Base-by-base conservation (phyloP, 1,140 invertebrate species). In the Psilanteris sp. region DNA sequence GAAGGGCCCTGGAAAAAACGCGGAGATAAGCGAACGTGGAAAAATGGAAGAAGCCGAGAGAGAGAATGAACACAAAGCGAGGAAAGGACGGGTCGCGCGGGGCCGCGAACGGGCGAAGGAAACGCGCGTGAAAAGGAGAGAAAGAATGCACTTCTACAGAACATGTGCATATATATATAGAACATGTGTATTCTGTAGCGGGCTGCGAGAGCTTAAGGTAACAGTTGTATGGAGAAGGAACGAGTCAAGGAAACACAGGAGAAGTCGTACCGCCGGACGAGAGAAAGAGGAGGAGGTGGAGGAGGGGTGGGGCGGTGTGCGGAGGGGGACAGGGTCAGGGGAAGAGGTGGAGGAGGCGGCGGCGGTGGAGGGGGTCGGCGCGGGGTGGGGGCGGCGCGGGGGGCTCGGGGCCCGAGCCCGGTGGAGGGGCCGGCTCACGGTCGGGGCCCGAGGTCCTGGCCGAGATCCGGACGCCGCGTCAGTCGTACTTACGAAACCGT, bases 401-500 rank as follows among this genome's bases (percentile, higher is more conserved):
- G 43, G 32, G 43, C 24, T 59, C 14, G 57, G 48, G 68, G 73
- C 52, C 64, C 71, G 34, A 18, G 44, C 59, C 27, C 13, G 20
- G 43, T 57, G 59, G 74, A 71, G 78, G 73, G 74, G 68, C 59
- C 13, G 72, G 52, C 78, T 81, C 79, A 82, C 71, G 81, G 80
- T 80, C 81, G 83, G 81, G 82, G 82, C 82, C 85, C 74, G 66
- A 78, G 77, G 72, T 79, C 81, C 79, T 79, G 80, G 76, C 68
- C 77, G 73, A 80, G 78, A 75, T 77, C 59, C 36, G 77, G 55
- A 79, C 79, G 77, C 70, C 79, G 80, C 77, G 74, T 83, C 85
- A 87, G 86, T 87, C 81, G 83, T 80, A 81, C 81, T 79, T 80
- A 75, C 85, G 85, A 83, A 79, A 68, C 77, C 77, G 70, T 50